phyloP scores from a whole-genome alignment of 2,113 vertebrate genomes.

The Anhinga rufa region DNA sequence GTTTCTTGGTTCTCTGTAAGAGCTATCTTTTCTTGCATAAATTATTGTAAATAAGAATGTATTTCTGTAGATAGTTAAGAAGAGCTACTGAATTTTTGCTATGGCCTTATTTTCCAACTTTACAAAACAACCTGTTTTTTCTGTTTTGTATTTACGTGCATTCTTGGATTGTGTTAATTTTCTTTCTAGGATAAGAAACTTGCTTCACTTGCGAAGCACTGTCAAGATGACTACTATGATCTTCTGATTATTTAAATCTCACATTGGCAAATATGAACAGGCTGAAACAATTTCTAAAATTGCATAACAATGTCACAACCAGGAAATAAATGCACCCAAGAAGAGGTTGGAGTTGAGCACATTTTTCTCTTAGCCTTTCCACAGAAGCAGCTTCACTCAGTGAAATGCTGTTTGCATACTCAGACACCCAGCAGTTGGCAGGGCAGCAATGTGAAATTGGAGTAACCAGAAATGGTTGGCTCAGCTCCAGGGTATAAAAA shows the following conservation, averaged over 20 bases:
- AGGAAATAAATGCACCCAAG: neutral
- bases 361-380: neutral
- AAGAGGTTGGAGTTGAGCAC: neutral
- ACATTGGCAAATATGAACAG: neutral
- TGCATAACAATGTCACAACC: neutral
- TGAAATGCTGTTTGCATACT: neutral
- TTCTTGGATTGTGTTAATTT: neutral
- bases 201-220: neutral
- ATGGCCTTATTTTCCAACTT: neutral
- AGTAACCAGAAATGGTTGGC: neutral
- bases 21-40: neutral
- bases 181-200: neutral
- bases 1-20: neutral
- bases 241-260: neutral
- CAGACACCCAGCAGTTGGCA: neutral
- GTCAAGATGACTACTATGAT: neutral
- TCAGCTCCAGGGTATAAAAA: neutral
- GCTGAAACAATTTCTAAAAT: neutral
- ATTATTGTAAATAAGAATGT: neutral
- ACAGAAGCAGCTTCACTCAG: neutral
- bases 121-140: neutral
- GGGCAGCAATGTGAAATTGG: neutral
- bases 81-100: neutral
- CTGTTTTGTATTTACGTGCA: neutral
- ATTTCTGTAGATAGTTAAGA: neutral